A percentile compares a stretch with the other conserved stretches of the same genome.
Conservation (phyloP, 2,113 vertebrate species). For the Acanthisitta chloris region DNA sequence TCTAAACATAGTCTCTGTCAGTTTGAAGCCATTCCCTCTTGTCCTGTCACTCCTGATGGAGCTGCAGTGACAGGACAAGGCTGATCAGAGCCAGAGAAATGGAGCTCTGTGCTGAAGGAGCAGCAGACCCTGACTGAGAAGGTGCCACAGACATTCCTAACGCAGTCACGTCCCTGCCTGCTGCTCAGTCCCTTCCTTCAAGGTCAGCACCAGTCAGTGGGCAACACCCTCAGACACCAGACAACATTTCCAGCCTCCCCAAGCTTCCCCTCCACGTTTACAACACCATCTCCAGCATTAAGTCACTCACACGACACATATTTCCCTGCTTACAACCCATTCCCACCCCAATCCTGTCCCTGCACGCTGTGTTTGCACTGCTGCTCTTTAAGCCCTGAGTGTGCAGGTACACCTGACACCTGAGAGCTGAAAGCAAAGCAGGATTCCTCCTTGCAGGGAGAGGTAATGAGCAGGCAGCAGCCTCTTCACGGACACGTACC, state of each 20-base stretch:
- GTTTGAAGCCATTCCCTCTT: background rate
- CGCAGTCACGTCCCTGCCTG: background rate
- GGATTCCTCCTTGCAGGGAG: background rate
- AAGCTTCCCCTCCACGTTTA: background rate
- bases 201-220: background rate
- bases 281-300: rapidly evolving
- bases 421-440: background rate
- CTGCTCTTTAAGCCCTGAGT: background rate
- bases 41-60: background rate
- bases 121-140: background rate
- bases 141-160: background rate
- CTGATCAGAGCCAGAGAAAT: background rate
- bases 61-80: background rate
- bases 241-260: background rate
- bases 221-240: background rate
- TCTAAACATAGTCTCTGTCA: background rate
- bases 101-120: background rate
- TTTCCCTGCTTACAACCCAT: background rate
- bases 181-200: background rate
- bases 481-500: background rate
- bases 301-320: rapidly evolving
- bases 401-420: background rate
- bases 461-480: slow-evolving; percentile 17
- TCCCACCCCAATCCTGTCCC: rapidly evolving
- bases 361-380: rapidly evolving